Conservation (phyloP, 2,113 vertebrate genomes). For the Rissa tridactyla region DNA sequence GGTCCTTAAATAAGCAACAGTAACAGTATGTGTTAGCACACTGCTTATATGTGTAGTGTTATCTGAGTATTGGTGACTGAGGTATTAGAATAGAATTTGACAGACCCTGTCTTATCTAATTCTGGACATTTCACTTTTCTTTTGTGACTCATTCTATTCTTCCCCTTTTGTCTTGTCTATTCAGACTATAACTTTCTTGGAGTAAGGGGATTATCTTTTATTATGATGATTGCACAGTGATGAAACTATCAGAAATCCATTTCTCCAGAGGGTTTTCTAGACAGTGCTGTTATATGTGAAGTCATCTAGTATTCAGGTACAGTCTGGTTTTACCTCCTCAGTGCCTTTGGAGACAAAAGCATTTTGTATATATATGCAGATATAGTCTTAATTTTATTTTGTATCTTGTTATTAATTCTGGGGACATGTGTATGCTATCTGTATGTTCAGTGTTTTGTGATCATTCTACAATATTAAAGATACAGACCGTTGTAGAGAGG, state of each 20-base stretch:
- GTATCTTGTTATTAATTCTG: fast-evolving
- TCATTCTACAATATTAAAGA: neutral
- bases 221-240: neutral
- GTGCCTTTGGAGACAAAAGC: neutral
- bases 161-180: neutral
- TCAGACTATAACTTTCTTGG: neutral
- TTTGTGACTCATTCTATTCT: neutral
- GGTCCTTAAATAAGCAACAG: neutral
- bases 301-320: neutral
- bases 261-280: neutral
- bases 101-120: neutral
- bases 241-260: conserved; percentile 1
- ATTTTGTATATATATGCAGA: neutral
- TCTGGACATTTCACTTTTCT: neutral
- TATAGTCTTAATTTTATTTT: neutral
- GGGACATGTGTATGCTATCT: neutral
- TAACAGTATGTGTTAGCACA: neutral
- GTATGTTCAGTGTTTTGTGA: neutral
- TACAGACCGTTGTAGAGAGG: neutral
- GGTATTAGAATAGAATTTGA: neutral
- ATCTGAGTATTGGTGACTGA: neutral
- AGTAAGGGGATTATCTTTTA: neutral
- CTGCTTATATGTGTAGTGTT: neutral
- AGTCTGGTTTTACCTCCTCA: neutral
- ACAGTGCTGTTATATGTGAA: neutral